Evolutionary conservation across 2,888 invertebrate species (phyloP), one percentile per base, ranked within the genome.

Genomic region (Scaptomyza tumidula): DNA sequence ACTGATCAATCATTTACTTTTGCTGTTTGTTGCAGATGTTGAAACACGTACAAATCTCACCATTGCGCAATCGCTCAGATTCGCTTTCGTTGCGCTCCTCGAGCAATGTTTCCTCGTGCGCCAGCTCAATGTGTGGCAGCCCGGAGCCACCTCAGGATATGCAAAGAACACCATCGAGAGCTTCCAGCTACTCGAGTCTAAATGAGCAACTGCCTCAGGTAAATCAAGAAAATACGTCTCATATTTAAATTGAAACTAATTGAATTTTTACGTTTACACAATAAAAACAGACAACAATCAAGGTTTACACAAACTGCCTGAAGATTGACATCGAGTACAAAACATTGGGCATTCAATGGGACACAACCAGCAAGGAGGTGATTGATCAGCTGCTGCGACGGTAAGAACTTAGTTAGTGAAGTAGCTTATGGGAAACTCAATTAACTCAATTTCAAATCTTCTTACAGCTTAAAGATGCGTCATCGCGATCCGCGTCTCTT

Each of bases 261-360:
- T 13, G 0, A 33, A 1, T 2, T 7, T 14, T 7, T 14, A 1
- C 29, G 0, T 29, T 6, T 14, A 7, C 3, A 9, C 0, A 19
- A 73, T 6, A 0, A 3, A 0, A 3, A 1, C 33, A 98, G 98
- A 97, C 97, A 41, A 97, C 97, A 45, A 96, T 98, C 75, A 97
- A 97, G 93, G 97, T 98, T 49, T 98, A 96, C 93, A 97, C 98
- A 24, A 95, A 95, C 86, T 96, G 97, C 89, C 93, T 98, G 63
- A 95, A 97, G 62, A 96, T 97, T 29, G 98, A 98, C 93, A 98
- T 98, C 91, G 98, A 98, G 92, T 98, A 98, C 94, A 98, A 98
- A 93, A 98, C 98, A 0, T 93, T 98, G 65, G 95, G 97, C 77
- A 97, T 98, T 81, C 96, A 96, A 54, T 97, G 96, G 94, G 95